phyloP scores from a whole-genome alignment of 2,888 invertebrate genomes.

The Ectemnius lituratus region DNA sequence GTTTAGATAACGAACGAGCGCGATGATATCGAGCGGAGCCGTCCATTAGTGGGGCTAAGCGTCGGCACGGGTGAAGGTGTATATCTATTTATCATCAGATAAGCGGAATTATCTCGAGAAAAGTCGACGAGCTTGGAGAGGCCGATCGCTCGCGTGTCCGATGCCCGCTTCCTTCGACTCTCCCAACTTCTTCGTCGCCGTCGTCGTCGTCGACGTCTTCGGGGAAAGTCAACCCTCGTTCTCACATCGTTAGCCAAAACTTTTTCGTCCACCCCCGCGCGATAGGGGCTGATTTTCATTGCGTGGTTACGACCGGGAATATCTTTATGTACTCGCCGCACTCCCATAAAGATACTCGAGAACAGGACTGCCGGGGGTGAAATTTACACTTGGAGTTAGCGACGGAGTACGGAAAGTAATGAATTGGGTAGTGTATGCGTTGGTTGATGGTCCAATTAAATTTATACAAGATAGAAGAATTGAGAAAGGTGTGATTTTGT shows the following conservation, averaged over 20 bases:
- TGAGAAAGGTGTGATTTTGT: too few relatives aligned
- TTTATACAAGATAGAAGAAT: too few relatives aligned
- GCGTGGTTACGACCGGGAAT: too few relatives aligned
- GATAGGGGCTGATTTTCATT: neutral
- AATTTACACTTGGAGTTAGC: too few relatives aligned
- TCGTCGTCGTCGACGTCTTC: conserved; percentile 6
- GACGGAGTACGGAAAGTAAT: too few relatives aligned
- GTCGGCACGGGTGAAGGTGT: conserved; percentile 55
- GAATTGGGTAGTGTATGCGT: too few relatives aligned
- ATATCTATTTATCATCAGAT: conserved; percentile 72
- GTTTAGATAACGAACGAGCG: conserved; percentile 69
- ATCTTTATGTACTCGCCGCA: too few relatives aligned
- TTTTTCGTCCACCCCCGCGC: neutral
- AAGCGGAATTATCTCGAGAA: conserved; percentile 70
- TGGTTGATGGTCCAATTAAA: too few relatives aligned
- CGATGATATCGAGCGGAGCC: conserved; percentile 67
- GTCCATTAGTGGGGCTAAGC: conserved; percentile 67
- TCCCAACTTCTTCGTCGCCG: neutral
- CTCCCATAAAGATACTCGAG: too few relatives aligned
- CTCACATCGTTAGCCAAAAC: conserved; percentile 6
- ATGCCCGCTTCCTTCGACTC: conserved; percentile 31
- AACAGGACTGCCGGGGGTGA: too few relatives aligned
- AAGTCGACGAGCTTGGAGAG: conserved; percentile 59
- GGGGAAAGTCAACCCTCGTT: conserved; percentile 1
- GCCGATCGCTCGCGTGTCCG: conserved; percentile 68